These are phyloP conservation scores for Tragulus kanchil DNA, from an alignment of 2,113 vertebrate genomes.

Conservation along the genomic window DNA sequence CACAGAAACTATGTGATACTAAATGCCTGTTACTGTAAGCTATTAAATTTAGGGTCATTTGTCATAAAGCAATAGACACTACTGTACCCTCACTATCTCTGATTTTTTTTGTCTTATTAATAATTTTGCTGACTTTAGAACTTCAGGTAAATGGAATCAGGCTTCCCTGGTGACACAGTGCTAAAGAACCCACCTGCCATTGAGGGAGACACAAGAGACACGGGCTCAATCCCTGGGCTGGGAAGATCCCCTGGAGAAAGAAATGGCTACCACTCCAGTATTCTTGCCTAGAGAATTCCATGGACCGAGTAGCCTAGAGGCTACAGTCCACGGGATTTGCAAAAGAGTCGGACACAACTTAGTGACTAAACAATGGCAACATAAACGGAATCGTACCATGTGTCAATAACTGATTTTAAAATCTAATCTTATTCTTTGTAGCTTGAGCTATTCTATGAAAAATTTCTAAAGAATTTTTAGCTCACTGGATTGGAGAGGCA, in stretches of 20 bases:
- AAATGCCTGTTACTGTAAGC: neutral
- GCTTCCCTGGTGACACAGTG: neutral
- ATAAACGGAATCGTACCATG: neutral
- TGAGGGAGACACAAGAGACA: neutral
- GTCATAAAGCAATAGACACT: neutral
- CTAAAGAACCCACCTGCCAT: neutral
- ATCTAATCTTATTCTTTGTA: neutral
- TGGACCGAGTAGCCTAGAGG: neutral
- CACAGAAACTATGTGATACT: neutral
- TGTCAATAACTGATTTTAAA: neutral
- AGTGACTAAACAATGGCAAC: neutral
- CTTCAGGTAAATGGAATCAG: neutral
- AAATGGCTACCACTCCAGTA: neutral
- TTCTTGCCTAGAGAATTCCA: neutral
- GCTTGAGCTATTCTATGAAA: conserved; percentile 20
- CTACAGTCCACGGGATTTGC: neutral
- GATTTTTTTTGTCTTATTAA: neutral
- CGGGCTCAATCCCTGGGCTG: neutral
- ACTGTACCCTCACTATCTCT: neutral
- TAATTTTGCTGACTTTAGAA: neutral
- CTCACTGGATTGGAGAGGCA: neutral
- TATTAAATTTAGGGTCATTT: neutral
- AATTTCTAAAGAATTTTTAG: conserved; percentile 32
- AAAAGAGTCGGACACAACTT: neutral
- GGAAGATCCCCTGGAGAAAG: neutral